phyloP scores from a whole-genome alignment of 2,888 invertebrate genomes.

The Nebria brevicollis region DNA sequence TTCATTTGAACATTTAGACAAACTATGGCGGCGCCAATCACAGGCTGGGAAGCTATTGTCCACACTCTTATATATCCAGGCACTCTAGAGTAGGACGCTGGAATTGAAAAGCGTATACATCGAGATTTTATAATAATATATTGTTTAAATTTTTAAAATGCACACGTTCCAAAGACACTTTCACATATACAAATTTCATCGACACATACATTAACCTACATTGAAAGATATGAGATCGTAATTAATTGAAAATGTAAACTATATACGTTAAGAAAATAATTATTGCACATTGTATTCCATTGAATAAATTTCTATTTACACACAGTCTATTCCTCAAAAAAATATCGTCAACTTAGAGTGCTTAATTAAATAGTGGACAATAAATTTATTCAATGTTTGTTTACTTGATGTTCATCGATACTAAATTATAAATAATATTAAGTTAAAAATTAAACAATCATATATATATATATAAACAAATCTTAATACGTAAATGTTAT shows the following conservation, averaged over 20 bases:
- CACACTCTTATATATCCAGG: too few species aligned
- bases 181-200: conserved; percentile 43
- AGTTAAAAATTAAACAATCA: neutral
- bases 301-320: conserved; percentile 37
- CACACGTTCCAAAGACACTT: conserved; percentile 43
- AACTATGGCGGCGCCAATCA: too few species aligned
- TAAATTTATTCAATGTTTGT: neutral
- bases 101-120: neutral
- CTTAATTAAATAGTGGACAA: conserved; percentile 27
- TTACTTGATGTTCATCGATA: neutral
- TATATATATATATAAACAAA: neutral
- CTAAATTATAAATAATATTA: neutral
- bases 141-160: conserved; percentile 35
- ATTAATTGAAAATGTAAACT: conserved; percentile 27
- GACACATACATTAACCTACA: conserved; percentile 36
- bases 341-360: conserved; percentile 31
- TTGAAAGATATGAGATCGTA: conserved; percentile 44
- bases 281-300: conserved; percentile 28
- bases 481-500: conserved; percentile 15
- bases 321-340: conserved; percentile 32
- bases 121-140: conserved; percentile 36
- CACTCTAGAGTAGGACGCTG: neutral
- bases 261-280: conserved; percentile 26
- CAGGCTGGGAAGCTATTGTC: too few species aligned
- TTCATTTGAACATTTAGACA: too few species aligned